These are phyloP conservation scores for Aphaenogaster ashmeadi DNA, from an alignment of 1,140 invertebrate species.

Conservation along the genomic window DNA sequence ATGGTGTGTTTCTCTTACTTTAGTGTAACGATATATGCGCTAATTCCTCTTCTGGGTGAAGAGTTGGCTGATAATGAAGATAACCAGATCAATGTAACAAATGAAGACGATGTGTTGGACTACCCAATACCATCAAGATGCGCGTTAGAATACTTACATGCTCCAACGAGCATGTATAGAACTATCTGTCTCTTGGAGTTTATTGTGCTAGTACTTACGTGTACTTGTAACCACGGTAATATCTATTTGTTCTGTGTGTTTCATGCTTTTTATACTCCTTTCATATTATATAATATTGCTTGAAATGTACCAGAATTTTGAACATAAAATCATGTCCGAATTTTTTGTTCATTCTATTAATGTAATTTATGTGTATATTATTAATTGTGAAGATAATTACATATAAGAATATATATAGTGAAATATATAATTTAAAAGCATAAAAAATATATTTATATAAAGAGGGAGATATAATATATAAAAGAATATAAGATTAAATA, in stretches of 20 bases:
- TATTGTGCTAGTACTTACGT: conserved; percentile 23
- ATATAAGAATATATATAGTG: neutral
- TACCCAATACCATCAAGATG: conserved; percentile 57
- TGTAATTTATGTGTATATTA: neutral
- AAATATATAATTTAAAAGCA: neutral
- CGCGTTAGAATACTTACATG: neutral
- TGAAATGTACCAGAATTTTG: neutral
- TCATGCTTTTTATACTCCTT: neutral
- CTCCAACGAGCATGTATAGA: neutral
- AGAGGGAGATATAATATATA: neutral
- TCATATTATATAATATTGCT: neutral
- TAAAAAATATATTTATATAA: conserved; percentile 27
- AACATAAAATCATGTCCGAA: neutral
- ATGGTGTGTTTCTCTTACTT: conserved; percentile 54
- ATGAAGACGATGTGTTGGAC: neutral
- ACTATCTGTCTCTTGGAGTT: conserved; percentile 12
- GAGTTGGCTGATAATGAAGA: neutral
- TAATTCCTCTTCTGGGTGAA: conserved; percentile 5
- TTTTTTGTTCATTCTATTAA: neutral
- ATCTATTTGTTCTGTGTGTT: neutral
- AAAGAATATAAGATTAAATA: conserved; percentile 1
- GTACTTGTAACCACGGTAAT: conserved; percentile 64
- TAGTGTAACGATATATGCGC: neutral
- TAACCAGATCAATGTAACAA: conserved; percentile 4
- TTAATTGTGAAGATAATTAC: neutral